These are phyloP conservation scores for Cantharis flavilabris DNA, from an alignment of 2,888 invertebrate species.

Conservation along the genomic window DNA sequence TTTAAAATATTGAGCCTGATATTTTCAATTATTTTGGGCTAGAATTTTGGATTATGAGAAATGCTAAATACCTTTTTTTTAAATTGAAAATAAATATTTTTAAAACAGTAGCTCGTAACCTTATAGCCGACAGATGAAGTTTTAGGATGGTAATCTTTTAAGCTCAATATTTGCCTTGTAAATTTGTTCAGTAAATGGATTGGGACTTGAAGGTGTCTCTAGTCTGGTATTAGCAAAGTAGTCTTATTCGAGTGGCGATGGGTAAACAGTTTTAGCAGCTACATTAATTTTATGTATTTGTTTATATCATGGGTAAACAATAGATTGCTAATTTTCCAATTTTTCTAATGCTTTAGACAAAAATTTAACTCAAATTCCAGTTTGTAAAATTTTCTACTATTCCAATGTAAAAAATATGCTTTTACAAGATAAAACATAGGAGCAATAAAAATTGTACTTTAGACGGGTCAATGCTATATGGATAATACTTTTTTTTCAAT, in stretches of 20 bases:
- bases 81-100: neutral
- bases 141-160: conserved; percentile 23
- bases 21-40: too few species aligned
- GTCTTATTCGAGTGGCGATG: conserved; percentile 12
- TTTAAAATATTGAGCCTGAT: neutral
- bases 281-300: neutral
- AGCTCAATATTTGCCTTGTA: conserved; percentile 43
- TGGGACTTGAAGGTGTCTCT: conserved; percentile 44
- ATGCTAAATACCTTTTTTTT: neutral
- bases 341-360: neutral
- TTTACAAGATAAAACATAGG: neutral
- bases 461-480: neutral
- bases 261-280: neutral
- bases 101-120: conserved; percentile 5
- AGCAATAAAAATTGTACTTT: neutral
- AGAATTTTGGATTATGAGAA: neutral
- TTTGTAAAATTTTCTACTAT: neutral
- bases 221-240: conserved; percentile 23
- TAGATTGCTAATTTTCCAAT: neutral
- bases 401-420: neutral
- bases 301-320: neutral
- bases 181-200: conserved; percentile 54
- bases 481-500: neutral
- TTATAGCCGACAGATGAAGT: neutral
- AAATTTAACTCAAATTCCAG: neutral